Base-by-base conservation (phyloP, 2,797 vertebrate genomes). In the Leptatherina wallacei region DNA sequence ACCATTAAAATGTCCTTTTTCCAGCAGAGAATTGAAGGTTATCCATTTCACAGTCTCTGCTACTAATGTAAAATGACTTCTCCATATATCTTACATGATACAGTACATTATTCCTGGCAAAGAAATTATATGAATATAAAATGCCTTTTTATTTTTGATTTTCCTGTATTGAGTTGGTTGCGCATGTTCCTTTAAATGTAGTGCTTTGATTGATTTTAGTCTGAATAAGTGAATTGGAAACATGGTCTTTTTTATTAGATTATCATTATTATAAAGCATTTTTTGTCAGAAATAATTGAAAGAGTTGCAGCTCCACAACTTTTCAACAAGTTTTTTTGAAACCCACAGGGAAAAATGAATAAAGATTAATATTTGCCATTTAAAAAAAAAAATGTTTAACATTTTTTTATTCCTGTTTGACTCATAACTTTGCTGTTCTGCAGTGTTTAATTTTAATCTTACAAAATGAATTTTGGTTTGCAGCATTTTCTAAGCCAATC, bases 21-120 rank as follows among this genome's bases (percentile, higher is more conserved):
- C 81, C 61, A 70, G 64, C 52, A 54, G 77, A 75, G 69, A 75
- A 75, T 52, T 82, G 87, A 90, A 89, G 83, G 87, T 89, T 89
- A 82, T 82, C 71, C 44, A 52, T 80, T 40, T 85, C 69, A 65
- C 79, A 73, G 63, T 83, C 69, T 77, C 65, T 74, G 9, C 69
- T 22, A 22, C 55, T 27, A 59, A 47, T 85, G 58, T 75, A 69
- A 71, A 57, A 64, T 30, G 29, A 16, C 47, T 20, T 64, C 40
- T 72, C 35, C 27, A 3, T 58, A 70, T 40, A 29, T 81, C 42
- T 79, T 36, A 51, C 20, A 60, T 59, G 40, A 55, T 65, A 22
- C 13, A 29, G 42, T 7, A 10, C 30, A 49, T 49, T 57, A 72
- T 60, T 69, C 47, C 52, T 10, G 58, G 66, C 55, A 59, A 54